Conservation (phyloP, 2,797 vertebrate species). For the Channa striata region DNA sequence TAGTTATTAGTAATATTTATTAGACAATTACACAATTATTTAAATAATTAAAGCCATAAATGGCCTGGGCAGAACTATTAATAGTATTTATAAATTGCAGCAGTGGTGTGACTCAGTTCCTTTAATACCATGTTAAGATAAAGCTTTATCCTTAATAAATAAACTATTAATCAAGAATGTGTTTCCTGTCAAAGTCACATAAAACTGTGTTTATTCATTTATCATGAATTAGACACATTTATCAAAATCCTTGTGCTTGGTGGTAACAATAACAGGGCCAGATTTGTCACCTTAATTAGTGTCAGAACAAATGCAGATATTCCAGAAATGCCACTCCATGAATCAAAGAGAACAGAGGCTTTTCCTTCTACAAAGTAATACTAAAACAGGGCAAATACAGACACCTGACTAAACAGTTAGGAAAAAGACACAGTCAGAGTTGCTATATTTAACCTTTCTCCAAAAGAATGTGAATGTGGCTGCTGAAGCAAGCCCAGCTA, state of each 20-base stretch:
- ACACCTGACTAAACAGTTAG: constrained; percentile 72
- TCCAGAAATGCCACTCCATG: constrained; percentile 17
- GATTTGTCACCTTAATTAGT: constrained; percentile 29
- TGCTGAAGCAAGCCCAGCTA: constrained; percentile 59
- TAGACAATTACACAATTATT: background rate
- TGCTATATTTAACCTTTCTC: constrained; percentile 76
- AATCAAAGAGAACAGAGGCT: constrained; percentile 37
- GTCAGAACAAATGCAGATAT: constrained; percentile 2
- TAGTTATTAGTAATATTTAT: background rate
- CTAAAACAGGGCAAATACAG: constrained; percentile 58
- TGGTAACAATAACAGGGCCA: background rate
- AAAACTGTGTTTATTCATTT: background rate
- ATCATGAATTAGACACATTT: background rate
- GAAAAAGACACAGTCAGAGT: constrained; percentile 66
- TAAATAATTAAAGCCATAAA: background rate
- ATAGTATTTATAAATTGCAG: constrained; percentile 54
- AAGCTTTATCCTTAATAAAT: background rate
- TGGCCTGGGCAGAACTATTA: constrained; percentile 47
- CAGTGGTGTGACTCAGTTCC: constrained; percentile 36
- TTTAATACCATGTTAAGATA: constrained; percentile 37
- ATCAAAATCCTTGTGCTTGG: background rate
- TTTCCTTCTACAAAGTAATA: constrained; percentile 47
- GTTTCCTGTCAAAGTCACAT: background rate
- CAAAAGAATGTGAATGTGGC: constrained; percentile 74
- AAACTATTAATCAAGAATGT: background rate